Base-by-base conservation (phyloP, 2,888 invertebrate species). In the Crocallis elinguaria region DNA sequence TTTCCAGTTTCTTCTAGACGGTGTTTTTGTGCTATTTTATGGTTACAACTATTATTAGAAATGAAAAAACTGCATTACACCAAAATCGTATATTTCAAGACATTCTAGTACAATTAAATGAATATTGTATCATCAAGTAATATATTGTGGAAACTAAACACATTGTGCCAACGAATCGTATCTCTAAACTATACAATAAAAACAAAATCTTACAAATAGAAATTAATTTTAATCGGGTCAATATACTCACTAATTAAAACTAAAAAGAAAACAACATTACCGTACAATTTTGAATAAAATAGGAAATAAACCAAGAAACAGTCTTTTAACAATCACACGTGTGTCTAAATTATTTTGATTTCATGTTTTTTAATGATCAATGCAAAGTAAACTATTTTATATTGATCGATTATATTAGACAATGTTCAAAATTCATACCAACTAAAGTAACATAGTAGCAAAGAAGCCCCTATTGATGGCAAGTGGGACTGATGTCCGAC, bases 281-380 rank as follows among this genome's bases (percentile, higher is more conserved):
- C 49, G 16, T 11, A 45, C 17, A 48, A 46, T 46, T 46, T 49
- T 27, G 23, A 56, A 50, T 49, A 19, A 36, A 58, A n/a, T 29
- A 16, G 33, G 23, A 37, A 37, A 56, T 38, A n/a, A 49, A 57
- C 36, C 11, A 17, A 45, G 44, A 41, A 62, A 58, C 70, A 74
- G 72, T 70, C 73, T 75, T 66, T 57, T 61, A 45, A 45, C 52
- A 68, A 69, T 70, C 69, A 73, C 71, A 43, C 61, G 14, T 44
- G 29, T 36, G 19, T 42, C 38, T 27, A 43, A 14, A 32, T 38
- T n/a, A n/a, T n/a, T n/a, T n/a, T n/a, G n/a, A n/a, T n/a, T n/a
- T n/a, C n/a, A n/a, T n/a, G n/a, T n/a, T n/a, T n/a, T n/a, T n/a
- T n/a, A n/a, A n/a, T n/a, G n/a, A n/a, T n/a, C n/a, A n/a, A n/a